Conservation (phyloP, 30 jellyfish, hydroid and myxozoan genomes). For the Catostylus mosaicus region DNA sequence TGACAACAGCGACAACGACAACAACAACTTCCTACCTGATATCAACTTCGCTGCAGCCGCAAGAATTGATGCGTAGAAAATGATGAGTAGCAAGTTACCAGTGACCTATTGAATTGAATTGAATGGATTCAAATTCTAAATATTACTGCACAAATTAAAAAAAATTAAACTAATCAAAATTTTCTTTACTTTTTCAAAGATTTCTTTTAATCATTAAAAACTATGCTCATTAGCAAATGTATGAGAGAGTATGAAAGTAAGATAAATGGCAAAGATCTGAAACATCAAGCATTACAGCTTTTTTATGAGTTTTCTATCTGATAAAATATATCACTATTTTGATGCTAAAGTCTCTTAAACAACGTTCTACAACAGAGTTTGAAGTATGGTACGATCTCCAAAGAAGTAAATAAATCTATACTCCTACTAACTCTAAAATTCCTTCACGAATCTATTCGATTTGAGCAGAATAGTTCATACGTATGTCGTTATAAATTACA, state of each 20-base stretch:
- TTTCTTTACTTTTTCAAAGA: neutral
- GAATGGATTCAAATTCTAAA: no score
- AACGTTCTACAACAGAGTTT: neutral
- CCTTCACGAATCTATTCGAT: no score
- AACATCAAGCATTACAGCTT: neutral
- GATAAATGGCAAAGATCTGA: neutral
- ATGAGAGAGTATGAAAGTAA: neutral
- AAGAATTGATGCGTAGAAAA: conserved; percentile 75
- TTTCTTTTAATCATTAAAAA: neutral
- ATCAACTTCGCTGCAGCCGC: conserved; percentile 79
- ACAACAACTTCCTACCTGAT: conserved; percentile 47
- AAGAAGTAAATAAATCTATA: no score
- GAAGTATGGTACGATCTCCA: no score
- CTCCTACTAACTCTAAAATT: no score
- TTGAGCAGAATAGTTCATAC: no score
- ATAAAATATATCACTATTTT: no score
- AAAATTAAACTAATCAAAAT: neutral
- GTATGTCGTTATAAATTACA: no score
- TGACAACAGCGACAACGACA: neutral
- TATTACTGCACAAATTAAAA: neutral
- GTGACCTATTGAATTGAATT: conserved; percentile 49
- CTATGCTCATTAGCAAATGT: neutral
- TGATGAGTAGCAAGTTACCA: conserved; percentile 72
- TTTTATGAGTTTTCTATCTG: neutral
- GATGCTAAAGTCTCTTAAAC: neutral